Evolutionary conservation across 2,888 invertebrate species (phyloP).

Genomic region (Elysia crispata): DNA sequence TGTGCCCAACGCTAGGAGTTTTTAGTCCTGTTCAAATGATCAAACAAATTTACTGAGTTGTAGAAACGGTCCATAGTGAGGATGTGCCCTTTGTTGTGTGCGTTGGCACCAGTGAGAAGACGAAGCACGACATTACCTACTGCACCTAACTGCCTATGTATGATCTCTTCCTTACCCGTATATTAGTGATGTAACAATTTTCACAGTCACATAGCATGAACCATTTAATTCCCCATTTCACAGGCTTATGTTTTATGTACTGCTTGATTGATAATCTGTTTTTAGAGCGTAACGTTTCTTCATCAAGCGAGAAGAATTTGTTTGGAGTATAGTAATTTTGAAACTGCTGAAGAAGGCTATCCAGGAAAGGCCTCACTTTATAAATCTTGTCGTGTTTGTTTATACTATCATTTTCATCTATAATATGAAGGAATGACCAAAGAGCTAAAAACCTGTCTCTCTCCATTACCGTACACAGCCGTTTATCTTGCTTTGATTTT

Average conservation of each 20-base stretch:
- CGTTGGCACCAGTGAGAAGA: too few relatives aligned
- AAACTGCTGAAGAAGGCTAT: constrained; percentile 43
- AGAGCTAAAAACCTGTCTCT: constrained; percentile 48
- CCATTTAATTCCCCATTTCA: constrained; percentile 44
- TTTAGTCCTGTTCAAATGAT: constrained; percentile 35
- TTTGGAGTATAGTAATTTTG: constrained; percentile 38
- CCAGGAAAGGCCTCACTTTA: constrained; percentile 47
- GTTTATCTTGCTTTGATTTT: too few relatives aligned
- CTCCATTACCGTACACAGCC: too few relatives aligned
- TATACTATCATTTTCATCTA: constrained; percentile 49
- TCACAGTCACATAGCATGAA: constrained; percentile 43
- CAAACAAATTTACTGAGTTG: constrained; percentile 41
- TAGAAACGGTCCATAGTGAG: constrained; percentile 50
- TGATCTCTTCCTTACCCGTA: constrained; percentile 11
- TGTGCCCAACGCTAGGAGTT: constrained; percentile 33
- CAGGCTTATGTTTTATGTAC: neutral
- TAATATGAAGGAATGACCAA: constrained; percentile 50
- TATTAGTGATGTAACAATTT: constrained; percentile 39
- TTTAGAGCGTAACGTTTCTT: constrained; percentile 51
- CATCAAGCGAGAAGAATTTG: constrained; percentile 41
- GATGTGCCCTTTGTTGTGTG: constrained; percentile 32
- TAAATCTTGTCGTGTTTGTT: constrained; percentile 51
- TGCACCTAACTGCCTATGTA: constrained; percentile 5
- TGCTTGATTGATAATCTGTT: constrained; percentile 45
- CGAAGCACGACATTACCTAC: constrained; percentile 46